Evolutionary conservation across 2,113 vertebrate species (phyloP).

Genomic region (Tyrannus savana): DNA sequence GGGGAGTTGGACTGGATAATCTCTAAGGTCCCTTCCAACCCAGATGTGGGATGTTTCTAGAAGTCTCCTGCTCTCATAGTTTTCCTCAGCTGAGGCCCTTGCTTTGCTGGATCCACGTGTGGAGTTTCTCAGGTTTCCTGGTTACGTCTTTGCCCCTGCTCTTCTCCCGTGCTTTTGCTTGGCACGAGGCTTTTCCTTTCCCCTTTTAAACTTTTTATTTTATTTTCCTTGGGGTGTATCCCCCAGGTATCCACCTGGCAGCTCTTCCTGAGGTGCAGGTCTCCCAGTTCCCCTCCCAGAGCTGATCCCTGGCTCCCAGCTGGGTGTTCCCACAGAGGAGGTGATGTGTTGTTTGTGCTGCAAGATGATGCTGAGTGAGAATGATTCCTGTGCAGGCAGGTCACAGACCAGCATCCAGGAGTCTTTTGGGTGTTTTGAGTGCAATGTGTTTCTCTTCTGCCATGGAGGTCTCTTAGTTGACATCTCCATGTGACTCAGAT

Average conservation of each 20-base stretch:
- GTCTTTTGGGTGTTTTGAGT: not conserved
- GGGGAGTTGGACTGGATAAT: not conserved
- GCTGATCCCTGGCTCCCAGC: not conserved
- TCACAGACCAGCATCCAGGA: not conserved
- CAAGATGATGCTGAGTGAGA: not conserved
- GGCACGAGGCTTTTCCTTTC: not conserved
- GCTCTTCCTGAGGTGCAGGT: not conserved
- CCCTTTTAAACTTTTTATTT: not conserved
- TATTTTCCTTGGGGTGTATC: not conserved
- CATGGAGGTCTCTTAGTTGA: not conserved
- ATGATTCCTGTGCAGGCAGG: not conserved
- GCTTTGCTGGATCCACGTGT: not conserved
- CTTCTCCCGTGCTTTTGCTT: not conserved
- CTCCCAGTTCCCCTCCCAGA: not conserved
- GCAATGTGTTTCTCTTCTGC: not conserved
- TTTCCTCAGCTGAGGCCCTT: not conserved
- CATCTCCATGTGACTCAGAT: accelerated
- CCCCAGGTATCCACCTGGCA: not conserved
- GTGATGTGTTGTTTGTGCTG: not conserved
- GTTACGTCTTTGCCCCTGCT: accelerated
- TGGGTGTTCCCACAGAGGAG: accelerated
- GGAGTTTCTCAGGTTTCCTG: not conserved
- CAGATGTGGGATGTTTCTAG: not conserved
- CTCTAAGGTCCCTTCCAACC: too few relatives aligned
- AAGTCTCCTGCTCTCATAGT: not conserved